These are phyloP conservation scores for Leptinotarsa juncta DNA, from an alignment of 2,888 invertebrate genomes.

Conservation along the genomic window DNA sequence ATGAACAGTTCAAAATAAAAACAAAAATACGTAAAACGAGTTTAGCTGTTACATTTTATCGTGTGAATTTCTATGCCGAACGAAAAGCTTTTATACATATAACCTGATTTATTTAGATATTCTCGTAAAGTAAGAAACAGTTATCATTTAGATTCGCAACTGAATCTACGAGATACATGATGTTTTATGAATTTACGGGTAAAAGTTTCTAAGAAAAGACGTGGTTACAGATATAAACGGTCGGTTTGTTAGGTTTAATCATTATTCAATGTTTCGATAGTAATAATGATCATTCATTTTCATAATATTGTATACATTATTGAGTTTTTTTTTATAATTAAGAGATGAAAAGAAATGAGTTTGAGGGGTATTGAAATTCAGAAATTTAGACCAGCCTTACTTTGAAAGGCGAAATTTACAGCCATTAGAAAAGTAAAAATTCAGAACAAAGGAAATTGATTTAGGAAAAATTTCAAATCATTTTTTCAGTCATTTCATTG, in stretches of 20 bases:
- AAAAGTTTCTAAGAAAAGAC: constrained; percentile 17
- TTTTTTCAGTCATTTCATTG: too few relatives aligned
- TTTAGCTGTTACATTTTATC: constrained; percentile 41
- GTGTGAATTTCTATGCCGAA: constrained; percentile 42
- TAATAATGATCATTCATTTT: too few relatives aligned
- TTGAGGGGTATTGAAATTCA: too few relatives aligned
- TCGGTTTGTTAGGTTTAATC: background rate
- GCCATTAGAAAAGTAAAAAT: too few relatives aligned
- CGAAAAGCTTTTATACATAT: constrained; percentile 44
- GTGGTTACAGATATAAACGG: constrained; percentile 7
- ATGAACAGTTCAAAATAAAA: constrained; percentile 37
- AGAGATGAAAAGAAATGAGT: too few relatives aligned
- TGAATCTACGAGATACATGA: constrained; percentile 17
- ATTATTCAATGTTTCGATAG: background rate
- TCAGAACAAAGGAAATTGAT: too few relatives aligned
- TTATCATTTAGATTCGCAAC: constrained; percentile 36
- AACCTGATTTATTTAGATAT: constrained; percentile 53
- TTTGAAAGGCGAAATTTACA: too few relatives aligned
- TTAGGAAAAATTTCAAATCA: too few relatives aligned
- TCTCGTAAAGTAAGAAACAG: constrained; percentile 44
- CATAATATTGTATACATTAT: too few relatives aligned
- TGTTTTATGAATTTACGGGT: constrained; percentile 16
- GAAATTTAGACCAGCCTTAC: too few relatives aligned
- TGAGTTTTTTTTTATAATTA: too few relatives aligned
- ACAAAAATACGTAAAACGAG: constrained; percentile 41